These are phyloP conservation scores for Nezara viridula DNA, from an alignment of 2,888 invertebrate species.

Conservation along the genomic window DNA sequence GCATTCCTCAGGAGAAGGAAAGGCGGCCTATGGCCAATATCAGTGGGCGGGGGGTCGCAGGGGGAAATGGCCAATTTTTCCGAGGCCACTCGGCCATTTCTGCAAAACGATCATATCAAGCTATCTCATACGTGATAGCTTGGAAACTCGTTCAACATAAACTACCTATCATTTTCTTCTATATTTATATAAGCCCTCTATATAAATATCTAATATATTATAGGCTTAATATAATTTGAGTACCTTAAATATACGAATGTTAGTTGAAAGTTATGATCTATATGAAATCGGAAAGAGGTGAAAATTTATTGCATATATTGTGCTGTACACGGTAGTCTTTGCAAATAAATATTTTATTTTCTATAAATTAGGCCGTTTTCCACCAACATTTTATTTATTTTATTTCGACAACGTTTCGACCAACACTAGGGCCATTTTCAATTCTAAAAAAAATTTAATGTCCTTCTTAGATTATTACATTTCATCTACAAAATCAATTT, in stretches of 20 bases:
- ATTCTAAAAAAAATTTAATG: too few species aligned
- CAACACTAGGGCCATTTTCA: too few species aligned
- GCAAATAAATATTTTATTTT: too few species aligned
- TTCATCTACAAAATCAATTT: too few species aligned
- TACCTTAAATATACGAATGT: not conserved
- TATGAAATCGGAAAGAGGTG: not conserved
- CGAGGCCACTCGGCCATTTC: slow-evolving; percentile 17
- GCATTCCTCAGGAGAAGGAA: not conserved
- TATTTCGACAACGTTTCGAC: too few species aligned
- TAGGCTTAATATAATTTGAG: not conserved
- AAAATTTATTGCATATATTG: too few species aligned
- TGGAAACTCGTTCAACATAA: not conserved
- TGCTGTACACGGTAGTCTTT: too few species aligned
- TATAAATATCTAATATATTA: not conserved
- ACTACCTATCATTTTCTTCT: not conserved
- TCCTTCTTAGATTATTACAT: too few species aligned
- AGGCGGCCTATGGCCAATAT: not conserved
- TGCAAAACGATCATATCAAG: not conserved
- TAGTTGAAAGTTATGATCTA: not conserved
- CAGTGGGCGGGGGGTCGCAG: not conserved
- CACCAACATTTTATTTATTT: too few species aligned
- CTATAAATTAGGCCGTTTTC: too few species aligned
- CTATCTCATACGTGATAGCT: not conserved
- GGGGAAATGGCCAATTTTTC: not conserved
- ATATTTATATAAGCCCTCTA: not conserved